Conservation (phyloP, 1,140 invertebrate species). For the Eriosoma lanigerum region DNA sequence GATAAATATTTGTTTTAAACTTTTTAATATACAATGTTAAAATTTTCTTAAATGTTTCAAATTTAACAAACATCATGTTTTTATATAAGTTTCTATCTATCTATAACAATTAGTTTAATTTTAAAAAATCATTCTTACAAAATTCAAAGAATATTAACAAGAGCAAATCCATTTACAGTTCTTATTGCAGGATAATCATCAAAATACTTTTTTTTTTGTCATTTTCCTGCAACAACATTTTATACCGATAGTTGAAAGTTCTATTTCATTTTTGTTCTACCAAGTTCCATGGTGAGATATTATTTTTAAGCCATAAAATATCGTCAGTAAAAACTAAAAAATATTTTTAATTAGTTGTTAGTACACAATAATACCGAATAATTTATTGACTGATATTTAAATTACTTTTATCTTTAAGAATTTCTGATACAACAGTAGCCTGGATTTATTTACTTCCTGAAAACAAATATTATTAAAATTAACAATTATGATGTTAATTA, state of each 20-base stretch:
- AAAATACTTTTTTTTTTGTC: not conserved
- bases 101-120: not conserved
- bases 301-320: not conserved
- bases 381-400: too few relatives aligned
- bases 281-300: not conserved
- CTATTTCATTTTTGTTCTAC: not conserved
- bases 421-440: too few relatives aligned
- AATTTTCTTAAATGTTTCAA: not conserved
- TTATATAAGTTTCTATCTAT: not conserved
- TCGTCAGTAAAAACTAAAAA: too few relatives aligned
- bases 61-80: not conserved
- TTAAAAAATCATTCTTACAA: not conserved
- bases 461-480: too few relatives aligned
- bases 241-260: not conserved
- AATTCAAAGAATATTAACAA: not conserved
- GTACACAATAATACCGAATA: too few relatives aligned
- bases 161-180: not conserved
- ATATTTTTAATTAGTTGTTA: too few relatives aligned
- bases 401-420: too few relatives aligned
- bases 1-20: too few relatives aligned
- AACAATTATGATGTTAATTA: too few relatives aligned
- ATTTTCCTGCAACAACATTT: conserved; percentile 1
- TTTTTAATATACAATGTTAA: not conserved
- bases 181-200: conserved; percentile 1
- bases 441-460: too few relatives aligned